Conservation (phyloP, 2,888 invertebrate genomes). For the Pherbina coryleti region DNA sequence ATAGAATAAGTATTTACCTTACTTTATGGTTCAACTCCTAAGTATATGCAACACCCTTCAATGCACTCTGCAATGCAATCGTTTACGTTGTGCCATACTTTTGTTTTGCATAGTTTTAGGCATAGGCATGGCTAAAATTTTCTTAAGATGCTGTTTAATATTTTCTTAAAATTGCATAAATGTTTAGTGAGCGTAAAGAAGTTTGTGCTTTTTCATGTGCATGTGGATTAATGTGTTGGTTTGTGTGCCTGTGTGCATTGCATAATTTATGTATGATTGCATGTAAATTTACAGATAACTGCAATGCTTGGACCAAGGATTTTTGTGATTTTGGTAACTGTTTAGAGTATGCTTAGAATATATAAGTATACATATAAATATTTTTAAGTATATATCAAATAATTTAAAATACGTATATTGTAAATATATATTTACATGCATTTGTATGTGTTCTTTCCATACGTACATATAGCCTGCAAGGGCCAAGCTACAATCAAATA, state of each 20-base stretch:
- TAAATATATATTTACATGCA: neutral
- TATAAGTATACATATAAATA: neutral
- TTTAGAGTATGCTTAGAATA: neutral
- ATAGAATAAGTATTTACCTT: constrained; percentile 19
- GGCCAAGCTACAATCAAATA: no score
- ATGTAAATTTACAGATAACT: constrained; percentile 30
- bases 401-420: neutral
- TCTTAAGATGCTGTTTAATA: constrained; percentile 37
- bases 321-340: neutral
- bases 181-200: constrained; percentile 1
- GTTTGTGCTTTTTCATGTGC: neutral
- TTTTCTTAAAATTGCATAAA: constrained; percentile 34
- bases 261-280: constrained; percentile 17
- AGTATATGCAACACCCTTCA: neutral
- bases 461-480: no score
- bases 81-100: neutral
- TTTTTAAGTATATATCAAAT: neutral
- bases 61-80: neutral
- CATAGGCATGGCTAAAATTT: neutral
- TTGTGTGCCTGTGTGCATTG: neutral
- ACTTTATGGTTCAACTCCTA: neutral
- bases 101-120: constrained; percentile 31
- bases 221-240: neutral
- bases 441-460: neutral
- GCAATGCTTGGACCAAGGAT: constrained; percentile 15